Evolutionary conservation across 2,797 vertebrate species (phyloP).

Genomic region (Centropyge bicolor): DNA sequence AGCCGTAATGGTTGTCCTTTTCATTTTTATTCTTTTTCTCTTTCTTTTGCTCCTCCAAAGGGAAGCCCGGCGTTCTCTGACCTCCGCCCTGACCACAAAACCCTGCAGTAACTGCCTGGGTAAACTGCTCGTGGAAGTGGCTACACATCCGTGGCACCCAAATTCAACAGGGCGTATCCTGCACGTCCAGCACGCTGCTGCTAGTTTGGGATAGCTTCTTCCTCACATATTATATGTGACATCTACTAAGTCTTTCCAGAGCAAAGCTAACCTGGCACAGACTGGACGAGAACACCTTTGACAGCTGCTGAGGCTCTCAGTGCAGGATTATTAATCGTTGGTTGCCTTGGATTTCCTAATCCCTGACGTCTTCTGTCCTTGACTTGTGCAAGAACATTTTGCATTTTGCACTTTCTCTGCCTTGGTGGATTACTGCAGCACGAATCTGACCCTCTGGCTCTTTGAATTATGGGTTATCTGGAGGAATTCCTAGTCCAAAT

Average conservation of each 20-base stretch:
- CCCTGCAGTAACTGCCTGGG: constrained; percentile 50
- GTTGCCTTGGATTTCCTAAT: constrained; percentile 43
- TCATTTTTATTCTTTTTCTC: constrained; percentile 14
- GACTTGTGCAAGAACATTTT: constrained; percentile 30
- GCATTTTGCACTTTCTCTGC: constrained; percentile 30
- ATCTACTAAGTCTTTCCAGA: constrained; percentile 28
- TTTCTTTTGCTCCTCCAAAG: constrained; percentile 35
- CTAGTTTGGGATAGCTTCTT: constrained; percentile 38
- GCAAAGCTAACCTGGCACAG: constrained; percentile 49
- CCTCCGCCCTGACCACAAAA: constrained; percentile 75
- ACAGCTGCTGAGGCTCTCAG: constrained; percentile 25
- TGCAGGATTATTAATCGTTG: constrained; percentile 41
- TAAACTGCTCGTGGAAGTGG: constrained; percentile 70
- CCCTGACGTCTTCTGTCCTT: not conserved
- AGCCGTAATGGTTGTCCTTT: constrained; percentile 11
- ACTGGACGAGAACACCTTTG: constrained; percentile 30
- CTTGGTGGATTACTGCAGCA: constrained; percentile 49
- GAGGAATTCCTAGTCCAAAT: constrained; percentile 28
- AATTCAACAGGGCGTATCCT: constrained; percentile 71
- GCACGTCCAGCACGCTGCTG: constrained; percentile 47
- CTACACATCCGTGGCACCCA: constrained; percentile 66
- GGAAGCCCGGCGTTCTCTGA: constrained; percentile 48
- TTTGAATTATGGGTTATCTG: constrained; percentile 48
- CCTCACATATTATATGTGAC: constrained; percentile 10
- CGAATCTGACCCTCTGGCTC: constrained; percentile 29